Conservation (phyloP, 2,797 vertebrate genomes). For the Gobionotothen gibberifrons region DNA sequence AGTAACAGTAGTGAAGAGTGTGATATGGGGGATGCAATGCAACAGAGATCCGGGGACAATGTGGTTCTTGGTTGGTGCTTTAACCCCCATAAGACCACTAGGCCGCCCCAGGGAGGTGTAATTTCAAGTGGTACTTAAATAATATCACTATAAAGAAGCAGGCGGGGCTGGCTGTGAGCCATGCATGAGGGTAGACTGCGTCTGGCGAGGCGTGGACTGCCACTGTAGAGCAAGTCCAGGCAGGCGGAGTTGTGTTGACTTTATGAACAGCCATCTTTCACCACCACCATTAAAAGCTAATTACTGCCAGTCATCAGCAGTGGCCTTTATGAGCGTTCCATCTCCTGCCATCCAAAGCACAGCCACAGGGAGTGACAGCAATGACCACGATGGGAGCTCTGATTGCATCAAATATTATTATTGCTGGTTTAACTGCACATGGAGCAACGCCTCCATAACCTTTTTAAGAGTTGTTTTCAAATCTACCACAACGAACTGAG, state of each 20-base stretch:
- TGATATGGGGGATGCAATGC: slow-evolving; percentile 4
- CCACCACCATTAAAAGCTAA: slow-evolving; percentile 79
- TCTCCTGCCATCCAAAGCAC: slow-evolving; percentile 50
- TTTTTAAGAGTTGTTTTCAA: slow-evolving; percentile 71
- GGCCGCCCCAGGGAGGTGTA: slow-evolving; percentile 25
- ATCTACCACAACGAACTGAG: slow-evolving; percentile 30
- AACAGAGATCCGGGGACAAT: slow-evolving; percentile 9
- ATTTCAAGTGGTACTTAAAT: slow-evolving; percentile 48
- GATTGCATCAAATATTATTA: slow-evolving; percentile 66
- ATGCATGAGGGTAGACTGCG: slow-evolving; percentile 28
- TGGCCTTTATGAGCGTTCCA: slow-evolving; percentile 67
- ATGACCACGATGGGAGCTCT: slow-evolving; percentile 45
- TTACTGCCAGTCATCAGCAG: slow-evolving; percentile 75
- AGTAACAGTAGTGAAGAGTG: neutral
- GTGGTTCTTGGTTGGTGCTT: slow-evolving; percentile 20
- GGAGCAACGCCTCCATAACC: slow-evolving; percentile 63
- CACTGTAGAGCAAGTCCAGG: slow-evolving; percentile 67
- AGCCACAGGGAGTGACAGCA: slow-evolving; percentile 73
- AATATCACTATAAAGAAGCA: slow-evolving; percentile 45
- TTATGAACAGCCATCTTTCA: slow-evolving; percentile 77
- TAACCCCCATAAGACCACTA: slow-evolving; percentile 25
- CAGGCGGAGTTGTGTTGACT: slow-evolving; percentile 71
- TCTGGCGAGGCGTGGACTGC: slow-evolving; percentile 53
- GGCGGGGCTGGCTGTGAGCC: slow-evolving; percentile 40
- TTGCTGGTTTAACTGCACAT: slow-evolving; percentile 64